A percentile compares a stretch with the other conserved stretches of the same genome.
Evolutionary conservation across 1,140 invertebrate species (phyloP).

Genomic region (Antheraea pernyi): DNA sequence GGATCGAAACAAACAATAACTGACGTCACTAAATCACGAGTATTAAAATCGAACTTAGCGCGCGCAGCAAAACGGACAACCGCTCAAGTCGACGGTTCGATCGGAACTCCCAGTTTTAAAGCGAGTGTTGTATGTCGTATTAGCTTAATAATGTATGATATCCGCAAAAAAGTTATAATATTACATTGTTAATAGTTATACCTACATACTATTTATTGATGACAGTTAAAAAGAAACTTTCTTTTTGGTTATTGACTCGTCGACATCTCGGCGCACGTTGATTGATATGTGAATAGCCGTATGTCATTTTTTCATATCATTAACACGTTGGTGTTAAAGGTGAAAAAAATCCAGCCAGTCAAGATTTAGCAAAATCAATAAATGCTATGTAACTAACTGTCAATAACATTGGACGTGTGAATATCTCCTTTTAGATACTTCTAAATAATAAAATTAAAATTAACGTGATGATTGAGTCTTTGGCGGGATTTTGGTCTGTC

Average conservation of each 20-base stretch:
- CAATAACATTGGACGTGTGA: background rate
- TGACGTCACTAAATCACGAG: too few relatives aligned
- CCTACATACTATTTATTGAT: background rate
- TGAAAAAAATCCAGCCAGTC: background rate
- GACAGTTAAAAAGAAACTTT: slow-evolving; percentile 3
- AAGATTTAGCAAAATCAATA: background rate
- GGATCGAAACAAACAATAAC: too few relatives aligned
- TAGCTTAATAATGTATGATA: background rate
- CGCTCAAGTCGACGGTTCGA: too few relatives aligned
- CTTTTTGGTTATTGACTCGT: background rate
- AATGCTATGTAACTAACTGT: background rate
- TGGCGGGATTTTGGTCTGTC: too few relatives aligned
- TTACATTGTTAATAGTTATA: background rate
- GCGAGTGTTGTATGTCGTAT: background rate
- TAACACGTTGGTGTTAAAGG: slow-evolving; percentile 9
- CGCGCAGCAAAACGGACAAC: too few relatives aligned
- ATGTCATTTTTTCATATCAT: slow-evolving; percentile 17
- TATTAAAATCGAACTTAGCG: too few relatives aligned
- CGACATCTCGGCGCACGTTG: slow-evolving; percentile 4
- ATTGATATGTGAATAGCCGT: slow-evolving; percentile 21
- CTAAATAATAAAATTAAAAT: background rate
- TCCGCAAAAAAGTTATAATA: background rate
- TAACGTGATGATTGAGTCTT: background rate
- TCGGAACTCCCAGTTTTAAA: too few relatives aligned
- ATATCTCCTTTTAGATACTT: background rate